phyloP scores from a whole-genome alignment of 1,140 invertebrate genomes.

The Papilio machaon region DNA sequence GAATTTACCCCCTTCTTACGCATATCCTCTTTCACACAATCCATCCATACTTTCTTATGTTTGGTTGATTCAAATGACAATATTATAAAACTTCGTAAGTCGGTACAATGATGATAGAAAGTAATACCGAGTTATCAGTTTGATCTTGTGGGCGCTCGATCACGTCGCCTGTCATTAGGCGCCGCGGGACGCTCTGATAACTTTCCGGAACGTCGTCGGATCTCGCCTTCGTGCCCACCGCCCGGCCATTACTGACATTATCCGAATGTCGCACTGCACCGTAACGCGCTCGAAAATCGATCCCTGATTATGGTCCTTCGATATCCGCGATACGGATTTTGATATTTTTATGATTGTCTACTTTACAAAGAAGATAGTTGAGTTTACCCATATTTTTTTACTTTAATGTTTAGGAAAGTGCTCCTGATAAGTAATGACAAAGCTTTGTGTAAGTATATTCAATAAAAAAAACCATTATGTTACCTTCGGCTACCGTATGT shows the following conservation, averaged over 20 bases:
- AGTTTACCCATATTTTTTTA: neutral
- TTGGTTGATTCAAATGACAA: constrained; percentile 4
- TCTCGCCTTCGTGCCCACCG: constrained; percentile 38
- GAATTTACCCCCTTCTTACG: too few species aligned
- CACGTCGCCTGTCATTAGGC: constrained; percentile 61
- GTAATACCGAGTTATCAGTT: constrained; percentile 47
- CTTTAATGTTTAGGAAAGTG: neutral
- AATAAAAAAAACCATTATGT: too few species aligned
- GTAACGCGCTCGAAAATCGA: neutral
- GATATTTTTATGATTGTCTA: constrained; percentile 7
- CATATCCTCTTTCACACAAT: too few species aligned
- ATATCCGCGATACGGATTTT: neutral
- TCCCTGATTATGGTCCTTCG: constrained; percentile 31
- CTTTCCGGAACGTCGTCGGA: constrained; percentile 53
- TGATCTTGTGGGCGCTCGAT: constrained; percentile 49
- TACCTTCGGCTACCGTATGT: too few species aligned
- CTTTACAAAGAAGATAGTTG: neutral
- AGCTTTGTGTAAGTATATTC: too few species aligned
- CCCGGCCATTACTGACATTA: constrained; percentile 47
- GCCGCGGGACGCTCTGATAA: constrained; percentile 65
- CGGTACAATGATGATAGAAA: constrained; percentile 45
- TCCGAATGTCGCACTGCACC: constrained; percentile 51
- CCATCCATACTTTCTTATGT: neutral
- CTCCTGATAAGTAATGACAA: neutral
- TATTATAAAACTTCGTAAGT: constrained; percentile 21